These are phyloP conservation scores for Rhagophthalmus giganteus DNA, from an alignment of 2,888 invertebrate genomes.

Conservation along the genomic window DNA sequence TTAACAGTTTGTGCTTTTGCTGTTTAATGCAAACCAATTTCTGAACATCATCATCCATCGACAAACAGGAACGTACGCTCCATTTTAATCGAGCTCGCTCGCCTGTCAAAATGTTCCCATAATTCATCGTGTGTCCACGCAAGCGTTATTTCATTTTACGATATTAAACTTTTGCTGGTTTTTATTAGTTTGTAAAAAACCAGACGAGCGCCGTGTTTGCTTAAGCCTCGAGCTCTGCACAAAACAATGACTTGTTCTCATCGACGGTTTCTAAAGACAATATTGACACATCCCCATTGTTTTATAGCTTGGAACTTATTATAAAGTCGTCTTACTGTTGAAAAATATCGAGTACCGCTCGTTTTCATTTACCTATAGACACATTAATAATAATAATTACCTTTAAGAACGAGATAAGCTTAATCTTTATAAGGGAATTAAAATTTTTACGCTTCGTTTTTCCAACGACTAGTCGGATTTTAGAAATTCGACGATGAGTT, in stretches of 20 bases:
- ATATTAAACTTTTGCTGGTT: slow-evolving; percentile 47
- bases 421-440: too few relatives aligned
- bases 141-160: slow-evolving; percentile 47
- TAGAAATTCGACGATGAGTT: slow-evolving; percentile 20
- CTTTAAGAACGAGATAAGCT: too few relatives aligned
- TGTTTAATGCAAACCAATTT: slow-evolving; percentile 15
- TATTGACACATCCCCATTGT: slow-evolving; percentile 30
- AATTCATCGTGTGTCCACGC: slow-evolving; percentile 42
- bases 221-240: slow-evolving; percentile 21
- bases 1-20: slow-evolving; percentile 5
- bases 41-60: slow-evolving; percentile 14
- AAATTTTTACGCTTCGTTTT: neutral
- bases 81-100: slow-evolving; percentile 32
- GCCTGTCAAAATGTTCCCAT: slow-evolving; percentile 40
- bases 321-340: too few relatives aligned
- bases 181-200: slow-evolving; percentile 43
- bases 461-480: slow-evolving; percentile 2
- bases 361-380: too few relatives aligned
- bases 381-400: too few relatives aligned
- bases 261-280: slow-evolving; percentile 31
- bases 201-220: slow-evolving; percentile 29
- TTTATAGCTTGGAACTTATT: slow-evolving; percentile 1
- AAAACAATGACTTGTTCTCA: slow-evolving; percentile 29
- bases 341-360: too few relatives aligned
- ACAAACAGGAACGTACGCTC: slow-evolving; percentile 18